Evolutionary conservation across 1,140 invertebrate species (phyloP), one percentile per base, ranked within the genome.

Genomic region (Bombus superbus): DNA sequence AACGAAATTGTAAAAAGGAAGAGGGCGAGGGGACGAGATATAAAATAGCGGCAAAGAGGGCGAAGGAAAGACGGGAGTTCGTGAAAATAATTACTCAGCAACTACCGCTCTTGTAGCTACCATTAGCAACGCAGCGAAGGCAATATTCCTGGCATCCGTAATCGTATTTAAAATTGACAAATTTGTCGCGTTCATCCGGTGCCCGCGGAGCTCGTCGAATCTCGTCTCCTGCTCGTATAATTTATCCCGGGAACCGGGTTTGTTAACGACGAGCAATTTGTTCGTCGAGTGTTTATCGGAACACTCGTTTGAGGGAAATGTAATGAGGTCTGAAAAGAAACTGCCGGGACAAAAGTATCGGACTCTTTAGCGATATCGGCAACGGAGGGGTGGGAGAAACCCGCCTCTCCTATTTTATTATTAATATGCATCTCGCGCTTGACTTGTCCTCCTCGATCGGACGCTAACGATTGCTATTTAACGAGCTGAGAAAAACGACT

Each of bases 131-230:
- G 68, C 64, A 62, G 25, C 44, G 42, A 53, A 64, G 86, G 72
- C 69, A 90, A 89, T 90, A 79, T 88, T 84, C 53, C 74, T 82
- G 64, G 75, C 69, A 62, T 47, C 75, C 44, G 85, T 91, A 90
- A 91, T 91, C 80, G 81, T 90, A 92, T 92, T 92, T 90, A 90
- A 92, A 91, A 91, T 90, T 86, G 90, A 91, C 88, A 90, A 89
- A 91, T 91, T 91, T 90, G 81, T 91, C 85, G 73, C 73, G 73
- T 75, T 82, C 57, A 44, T 86, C 59, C 69, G 11, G 71, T 88
- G 83, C 44, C 74, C 72, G 79, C 68, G 75, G 35, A 71, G 59
- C 77, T 86, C 86, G 83, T 91, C 86, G 86, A 90, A 89, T 91
- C 86, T 68, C 32, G 32, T 77, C 86, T 81, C 85, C 73, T 44